Evolutionary conservation across 2,888 invertebrate species (phyloP).

Genomic region (Temnothorax unifasciatus): DNA sequence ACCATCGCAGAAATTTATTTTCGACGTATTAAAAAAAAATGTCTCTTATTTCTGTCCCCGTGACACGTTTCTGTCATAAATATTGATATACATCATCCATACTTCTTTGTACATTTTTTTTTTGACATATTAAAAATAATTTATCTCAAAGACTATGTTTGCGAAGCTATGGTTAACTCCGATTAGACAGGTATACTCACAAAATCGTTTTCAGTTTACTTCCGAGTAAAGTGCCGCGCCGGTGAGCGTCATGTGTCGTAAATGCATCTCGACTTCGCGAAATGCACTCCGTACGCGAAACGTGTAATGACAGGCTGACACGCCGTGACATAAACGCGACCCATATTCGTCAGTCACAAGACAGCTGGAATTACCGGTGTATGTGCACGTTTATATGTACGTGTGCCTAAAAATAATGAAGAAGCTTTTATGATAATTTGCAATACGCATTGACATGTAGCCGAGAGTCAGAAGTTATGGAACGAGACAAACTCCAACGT

Average conservation of each 20-base stretch:
- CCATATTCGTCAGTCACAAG: conserved; percentile 46
- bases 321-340: conserved; percentile 53
- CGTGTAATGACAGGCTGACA: conserved; percentile 48
- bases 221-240: not conserved
- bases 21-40: not conserved
- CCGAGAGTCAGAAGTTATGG: conserved; percentile 11
- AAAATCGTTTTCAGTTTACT: conserved; percentile 31
- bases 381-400: not conserved
- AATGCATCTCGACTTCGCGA: conserved; percentile 47
- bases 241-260: conserved; percentile 28
- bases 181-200: not conserved
- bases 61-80: not conserved
- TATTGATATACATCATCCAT: not conserved
- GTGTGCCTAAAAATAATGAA: conserved; percentile 40
- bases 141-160: not conserved
- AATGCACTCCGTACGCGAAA: conserved; percentile 49
- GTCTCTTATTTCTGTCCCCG: not conserved
- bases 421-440: conserved; percentile 44
- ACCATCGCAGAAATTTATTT: conserved; percentile 7
- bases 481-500: conserved; percentile 12
- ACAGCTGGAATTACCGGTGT: conserved; percentile 13
- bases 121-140: not conserved
- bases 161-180: not conserved
- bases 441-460: conserved; percentile 24
- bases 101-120: not conserved